These are phyloP conservation scores for Tribolium freemani DNA, from an alignment of 2,888 invertebrate species.

Conservation along the genomic window DNA sequence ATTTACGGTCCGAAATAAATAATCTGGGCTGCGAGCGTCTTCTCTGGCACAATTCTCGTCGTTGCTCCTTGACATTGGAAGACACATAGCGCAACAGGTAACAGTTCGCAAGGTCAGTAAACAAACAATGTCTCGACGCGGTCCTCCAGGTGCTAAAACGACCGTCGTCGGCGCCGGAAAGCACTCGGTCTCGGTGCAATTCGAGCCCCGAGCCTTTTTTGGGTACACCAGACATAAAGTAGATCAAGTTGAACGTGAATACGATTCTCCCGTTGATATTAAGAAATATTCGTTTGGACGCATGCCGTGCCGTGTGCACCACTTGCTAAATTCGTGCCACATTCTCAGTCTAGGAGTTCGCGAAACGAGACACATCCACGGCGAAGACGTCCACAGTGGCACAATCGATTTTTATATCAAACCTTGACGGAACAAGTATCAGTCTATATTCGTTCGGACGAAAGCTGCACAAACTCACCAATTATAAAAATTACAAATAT, in stretches of 20 bases:
- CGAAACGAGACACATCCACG: conserved; percentile 2
- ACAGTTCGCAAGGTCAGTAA: conserved; percentile 18
- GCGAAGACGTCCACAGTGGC: not conserved
- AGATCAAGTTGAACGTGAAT: conserved; percentile 51
- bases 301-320: conserved; percentile 56
- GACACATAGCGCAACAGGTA: conserved; percentile 34
- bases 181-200: conserved; percentile 52
- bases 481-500: too few relatives aligned
- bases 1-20: not conserved
- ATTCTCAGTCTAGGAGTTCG: conserved; percentile 38
- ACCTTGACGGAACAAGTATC: too few relatives aligned
- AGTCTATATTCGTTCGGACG: too few relatives aligned
- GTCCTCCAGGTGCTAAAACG: conserved; percentile 43
- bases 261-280: conserved; percentile 48
- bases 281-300: conserved; percentile 52
- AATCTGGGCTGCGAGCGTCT: not conserved
- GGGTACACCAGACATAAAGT: conserved; percentile 57
- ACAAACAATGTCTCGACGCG: conserved; percentile 33
- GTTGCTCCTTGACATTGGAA: conserved; percentile 31
- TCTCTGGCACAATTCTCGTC: conserved; percentile 17
- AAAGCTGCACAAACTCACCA: too few relatives aligned
- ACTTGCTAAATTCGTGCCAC: conserved; percentile 49
- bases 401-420: too few relatives aligned
- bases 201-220: conserved; percentile 61
- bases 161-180: conserved; percentile 49